Base-by-base conservation (phyloP, 1,140 invertebrate species). In the Palaemon carinicauda region DNA sequence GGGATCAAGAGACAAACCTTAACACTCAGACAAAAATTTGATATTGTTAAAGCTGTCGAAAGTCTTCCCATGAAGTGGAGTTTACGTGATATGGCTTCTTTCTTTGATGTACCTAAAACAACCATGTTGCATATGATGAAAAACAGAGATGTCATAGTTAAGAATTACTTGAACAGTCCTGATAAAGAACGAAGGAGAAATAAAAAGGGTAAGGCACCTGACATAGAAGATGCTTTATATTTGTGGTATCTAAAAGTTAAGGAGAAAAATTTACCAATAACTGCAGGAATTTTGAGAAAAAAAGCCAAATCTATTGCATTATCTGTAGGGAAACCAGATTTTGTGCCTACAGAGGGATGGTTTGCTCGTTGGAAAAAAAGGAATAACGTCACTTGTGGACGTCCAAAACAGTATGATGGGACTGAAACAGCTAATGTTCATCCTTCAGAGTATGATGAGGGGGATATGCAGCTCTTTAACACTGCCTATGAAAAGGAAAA, bases 191-290 rank as follows among this genome's bases (percentile, higher is more conserved):
- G 78, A 54, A 29, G 78, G 56, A 24, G 78, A 15, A 80, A 80
- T 31, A 80, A 80, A 29, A 80, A 80, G 54, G 78, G 78, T n/a
- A 80, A 80, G 56, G 78, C 78, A 31, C 78, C 78, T 80, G 78
- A 80, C 33, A 80, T 80, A 56, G 78, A 80, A n/a, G 78, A 80
- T 80, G 78, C 78, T 10, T 31, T 80, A 12, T 80, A 80, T 80
- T 27, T 80, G n/a, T 80, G 78, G 78, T 80, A 80, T 17, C 33
- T 80, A 60, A 80, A 80, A 80, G 78, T 80, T n/a, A 80, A 80
- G 41, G 78, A 80, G n/a, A 80, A 80, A 54, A 80, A 80, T 80
- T 80, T 80, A 33, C 78, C 78, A 17, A 80, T 80, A n/a, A 80
- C 78, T 41, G 78, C 78, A 14, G 78, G 78, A 1, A 80, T 80